phyloP scores from a whole-genome alignment of 2,888 invertebrate species.

The Cremastobaeus sp. region DNA sequence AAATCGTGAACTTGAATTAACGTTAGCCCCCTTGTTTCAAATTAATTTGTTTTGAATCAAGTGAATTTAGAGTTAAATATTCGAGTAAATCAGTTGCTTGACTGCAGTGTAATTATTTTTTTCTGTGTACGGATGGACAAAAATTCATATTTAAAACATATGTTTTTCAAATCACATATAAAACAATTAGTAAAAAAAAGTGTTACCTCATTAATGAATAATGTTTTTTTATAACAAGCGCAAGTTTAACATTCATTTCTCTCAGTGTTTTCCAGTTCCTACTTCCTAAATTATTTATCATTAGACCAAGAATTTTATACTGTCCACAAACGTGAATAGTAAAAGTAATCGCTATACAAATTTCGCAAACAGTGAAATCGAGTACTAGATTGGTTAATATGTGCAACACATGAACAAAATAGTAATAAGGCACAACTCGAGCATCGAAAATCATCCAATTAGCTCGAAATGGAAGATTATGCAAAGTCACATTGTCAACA shows the following conservation, averaged over 20 bases:
- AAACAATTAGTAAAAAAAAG: too few relatives aligned
- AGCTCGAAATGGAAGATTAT: background rate
- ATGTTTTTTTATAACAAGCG: background rate
- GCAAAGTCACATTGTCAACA: conserved; percentile 1
- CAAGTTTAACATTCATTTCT: background rate
- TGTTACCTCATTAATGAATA: conserved; percentile 1
- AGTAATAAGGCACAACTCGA: background rate
- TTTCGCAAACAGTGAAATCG: background rate
- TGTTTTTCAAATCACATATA: too few relatives aligned
- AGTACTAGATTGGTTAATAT: background rate
- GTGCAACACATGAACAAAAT: conserved; percentile 7
- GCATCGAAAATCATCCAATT: conserved; percentile 7
- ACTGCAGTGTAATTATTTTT: too few relatives aligned
- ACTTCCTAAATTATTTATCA: background rate
- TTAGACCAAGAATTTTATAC: background rate
- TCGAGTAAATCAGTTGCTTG: too few relatives aligned
- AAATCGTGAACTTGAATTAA: too few relatives aligned
- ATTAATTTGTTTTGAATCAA: too few relatives aligned
- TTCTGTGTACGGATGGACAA: too few relatives aligned
- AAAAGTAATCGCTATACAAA: conserved; percentile 6
- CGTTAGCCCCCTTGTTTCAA: too few relatives aligned
- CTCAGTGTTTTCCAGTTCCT: background rate
- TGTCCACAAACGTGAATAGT: conserved; percentile 11
- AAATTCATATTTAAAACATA: too few relatives aligned
- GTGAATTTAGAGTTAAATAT: too few relatives aligned